phyloP scores from a whole-genome alignment of 37 sponge, comb jelly and placozoan genomes.

The Geodia barretti region DNA sequence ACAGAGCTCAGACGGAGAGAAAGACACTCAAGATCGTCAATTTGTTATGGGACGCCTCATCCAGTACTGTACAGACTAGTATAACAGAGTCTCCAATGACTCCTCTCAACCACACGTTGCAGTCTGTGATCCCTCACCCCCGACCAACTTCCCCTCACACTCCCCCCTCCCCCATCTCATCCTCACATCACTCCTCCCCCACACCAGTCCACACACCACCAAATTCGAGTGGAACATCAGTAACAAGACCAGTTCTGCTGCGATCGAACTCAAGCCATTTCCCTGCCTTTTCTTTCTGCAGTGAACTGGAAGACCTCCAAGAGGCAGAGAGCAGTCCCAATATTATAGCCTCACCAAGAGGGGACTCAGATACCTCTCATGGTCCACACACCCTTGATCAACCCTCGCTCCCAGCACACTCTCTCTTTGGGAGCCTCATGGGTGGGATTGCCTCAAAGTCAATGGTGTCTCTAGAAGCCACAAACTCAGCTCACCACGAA shows the following conservation, averaged over 20 bases:
- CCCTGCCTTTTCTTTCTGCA: background rate
- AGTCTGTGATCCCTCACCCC: background rate
- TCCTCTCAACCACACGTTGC: background rate
- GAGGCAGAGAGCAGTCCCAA: background rate
- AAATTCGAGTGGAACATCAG: too few relatives aligned
- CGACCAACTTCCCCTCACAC: background rate
- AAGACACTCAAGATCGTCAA: slow-evolving; percentile 17
- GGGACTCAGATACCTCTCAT: too few relatives aligned
- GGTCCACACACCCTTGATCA: too few relatives aligned
- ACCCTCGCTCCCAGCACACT: background rate
- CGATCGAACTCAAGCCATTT: background rate
- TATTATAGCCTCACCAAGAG: background rate
- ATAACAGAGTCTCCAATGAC: background rate
- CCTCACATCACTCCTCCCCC: background rate
- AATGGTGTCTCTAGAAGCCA: background rate
- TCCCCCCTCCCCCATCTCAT: background rate
- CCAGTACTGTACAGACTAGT: slow-evolving; percentile 16
- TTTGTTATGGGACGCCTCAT: slow-evolving; percentile 5
- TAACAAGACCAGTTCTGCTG: background rate
- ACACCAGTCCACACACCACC: background rate
- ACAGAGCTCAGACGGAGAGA: background rate
- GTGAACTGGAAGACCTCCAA: background rate
- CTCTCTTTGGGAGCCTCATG: slow-evolving; percentile 8
- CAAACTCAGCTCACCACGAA: background rate
- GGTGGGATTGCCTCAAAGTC: slow-evolving; percentile 21